Percentiles rank a stretch among this genome's conserved stretches.
Evolutionary conservation across 1,140 invertebrate genomes (phyloP).

Genomic region (Chironomus tepperi): DNA sequence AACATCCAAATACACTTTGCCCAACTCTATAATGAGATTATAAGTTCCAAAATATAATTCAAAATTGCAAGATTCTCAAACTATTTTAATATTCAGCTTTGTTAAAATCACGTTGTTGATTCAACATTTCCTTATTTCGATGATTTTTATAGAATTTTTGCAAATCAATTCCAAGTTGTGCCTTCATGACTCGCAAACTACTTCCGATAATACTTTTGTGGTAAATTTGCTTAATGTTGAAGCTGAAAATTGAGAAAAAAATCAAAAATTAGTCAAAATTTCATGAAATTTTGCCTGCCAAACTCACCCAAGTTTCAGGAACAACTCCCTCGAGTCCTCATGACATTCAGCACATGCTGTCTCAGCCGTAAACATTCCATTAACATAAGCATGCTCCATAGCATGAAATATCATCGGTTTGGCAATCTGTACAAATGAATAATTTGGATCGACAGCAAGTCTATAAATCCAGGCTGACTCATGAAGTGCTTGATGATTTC

Average conservation of each 20-base stretch:
- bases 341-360: conserved; percentile 38
- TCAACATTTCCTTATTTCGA: not conserved
- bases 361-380: conserved; percentile 34
- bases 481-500: conserved; percentile 35
- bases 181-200: conserved; percentile 36
- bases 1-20: no score
- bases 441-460: conserved; percentile 34
- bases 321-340: conserved; percentile 36
- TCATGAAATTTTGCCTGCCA: no score
- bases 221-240: conserved; percentile 37
- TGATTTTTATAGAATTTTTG: not conserved
- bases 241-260: conserved; percentile 27
- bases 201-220: conserved; percentile 38
- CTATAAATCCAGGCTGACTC: conserved; percentile 39
- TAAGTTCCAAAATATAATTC: no score
- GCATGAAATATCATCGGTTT: conserved; percentile 34
- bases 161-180: conserved; percentile 29
- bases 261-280: no score
- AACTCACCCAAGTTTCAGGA: conserved; percentile 31
- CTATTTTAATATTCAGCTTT: no score
- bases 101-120: no score
- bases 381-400: conserved; percentile 31
- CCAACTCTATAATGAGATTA: no score
- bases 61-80: no score
- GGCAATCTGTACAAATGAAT: conserved; percentile 36